Conservation (phyloP, 2,113 vertebrate genomes). For the Tiliqua scincoides region DNA sequence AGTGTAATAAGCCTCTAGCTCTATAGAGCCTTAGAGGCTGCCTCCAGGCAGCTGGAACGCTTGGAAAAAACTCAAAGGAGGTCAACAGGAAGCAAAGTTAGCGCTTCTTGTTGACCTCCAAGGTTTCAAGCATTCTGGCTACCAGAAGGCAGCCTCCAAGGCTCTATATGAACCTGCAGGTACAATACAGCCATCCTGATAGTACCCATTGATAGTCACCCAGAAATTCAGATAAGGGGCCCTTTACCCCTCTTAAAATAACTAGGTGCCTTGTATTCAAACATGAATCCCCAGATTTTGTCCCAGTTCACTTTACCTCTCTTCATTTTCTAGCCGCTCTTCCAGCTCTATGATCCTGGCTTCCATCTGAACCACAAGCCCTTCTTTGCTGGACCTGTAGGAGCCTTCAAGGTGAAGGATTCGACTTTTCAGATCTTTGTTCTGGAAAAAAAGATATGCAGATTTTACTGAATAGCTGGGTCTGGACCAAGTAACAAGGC, state of each 20-base stretch:
- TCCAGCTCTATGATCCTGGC: conserved; percentile 90
- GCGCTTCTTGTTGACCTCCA: too few relatives aligned
- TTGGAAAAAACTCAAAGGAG: too few relatives aligned
- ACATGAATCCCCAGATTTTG: too few relatives aligned
- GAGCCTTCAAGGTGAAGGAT: conserved; percentile 90
- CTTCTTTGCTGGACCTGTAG: conserved; percentile 92
- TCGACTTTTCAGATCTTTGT: conserved; percentile 92
- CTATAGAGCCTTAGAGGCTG: too few relatives aligned
- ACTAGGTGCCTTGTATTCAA: background rate
- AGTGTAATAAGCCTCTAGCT: too few relatives aligned
- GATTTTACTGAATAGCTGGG: background rate
- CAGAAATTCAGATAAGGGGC: background rate
- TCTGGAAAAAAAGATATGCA: conserved; percentile 75
- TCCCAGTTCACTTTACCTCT: conserved; percentile 78
- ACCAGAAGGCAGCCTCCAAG: too few relatives aligned
- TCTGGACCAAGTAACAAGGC: background rate
- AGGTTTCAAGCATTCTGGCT: too few relatives aligned
- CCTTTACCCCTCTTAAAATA: background rate
- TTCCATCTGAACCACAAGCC: conserved; percentile 90
- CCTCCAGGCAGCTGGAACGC: too few relatives aligned
- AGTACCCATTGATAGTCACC: too few relatives aligned
- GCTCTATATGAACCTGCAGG: too few relatives aligned
- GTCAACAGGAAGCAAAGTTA: too few relatives aligned
- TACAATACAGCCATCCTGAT: too few relatives aligned
- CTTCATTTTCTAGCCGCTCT: conserved; percentile 89